A percentile compares a stretch with the other conserved stretches of the same genome.
These are phyloP conservation scores for Anas flavirostris DNA, from an alignment of 2,797 vertebrate species.

Conservation along the genomic window DNA sequence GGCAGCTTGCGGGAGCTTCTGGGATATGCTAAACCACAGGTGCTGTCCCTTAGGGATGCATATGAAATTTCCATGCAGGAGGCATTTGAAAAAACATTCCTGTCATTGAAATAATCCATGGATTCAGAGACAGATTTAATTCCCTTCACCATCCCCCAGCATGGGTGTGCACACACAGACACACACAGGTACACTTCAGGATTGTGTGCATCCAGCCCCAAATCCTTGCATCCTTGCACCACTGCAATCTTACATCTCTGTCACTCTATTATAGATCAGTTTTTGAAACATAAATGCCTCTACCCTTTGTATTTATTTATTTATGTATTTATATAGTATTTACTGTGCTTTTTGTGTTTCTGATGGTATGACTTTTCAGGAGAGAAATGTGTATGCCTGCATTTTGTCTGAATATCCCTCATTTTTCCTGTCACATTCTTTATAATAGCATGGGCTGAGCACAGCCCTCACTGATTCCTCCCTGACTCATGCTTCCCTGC, in stretches of 20 bases:
- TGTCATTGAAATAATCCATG: neutral
- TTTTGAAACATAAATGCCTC: neutral
- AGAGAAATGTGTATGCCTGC: neutral
- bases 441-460: neutral
- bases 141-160: neutral
- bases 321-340: neutral
- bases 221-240: neutral
- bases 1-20: neutral
- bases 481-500: neutral
- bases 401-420: neutral
- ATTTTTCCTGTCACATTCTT: neutral
- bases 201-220: neutral
- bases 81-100: neutral
- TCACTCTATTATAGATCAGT: fast-evolving
- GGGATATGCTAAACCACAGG: neutral
- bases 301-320: neutral
- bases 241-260: neutral
- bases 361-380: neutral
- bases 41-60: neutral
- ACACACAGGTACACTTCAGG: neutral
- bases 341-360: neutral
- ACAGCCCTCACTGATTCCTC: neutral
- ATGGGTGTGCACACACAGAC: fast-evolving
- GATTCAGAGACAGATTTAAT: neutral
- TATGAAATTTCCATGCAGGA: neutral